A percentile compares a stretch with the other conserved stretches of the same genome.
Conservation (phyloP, 2,888 invertebrate species). For the Drosophila buzzatii region DNA sequence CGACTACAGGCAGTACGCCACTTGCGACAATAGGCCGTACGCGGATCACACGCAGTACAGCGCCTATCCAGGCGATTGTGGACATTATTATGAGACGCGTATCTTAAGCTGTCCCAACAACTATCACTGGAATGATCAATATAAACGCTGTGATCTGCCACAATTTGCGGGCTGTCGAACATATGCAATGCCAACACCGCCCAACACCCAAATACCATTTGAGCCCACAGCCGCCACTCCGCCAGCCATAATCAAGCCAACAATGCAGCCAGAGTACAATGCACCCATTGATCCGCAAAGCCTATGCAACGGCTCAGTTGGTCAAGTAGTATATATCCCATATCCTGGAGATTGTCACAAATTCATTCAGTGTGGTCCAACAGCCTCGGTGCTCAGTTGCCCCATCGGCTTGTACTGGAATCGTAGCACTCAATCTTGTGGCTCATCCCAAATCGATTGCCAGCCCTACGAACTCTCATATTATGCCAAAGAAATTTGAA, state of each 20-base stretch:
- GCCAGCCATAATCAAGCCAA: conserved; percentile 15
- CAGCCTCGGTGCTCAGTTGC: conserved; percentile 61
- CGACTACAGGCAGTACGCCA: conserved; percentile 68
- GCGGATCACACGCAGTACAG: conserved; percentile 39
- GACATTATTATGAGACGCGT: conserved; percentile 71
- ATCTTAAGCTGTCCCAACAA: conserved; percentile 56
- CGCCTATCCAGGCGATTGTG: conserved; percentile 69
- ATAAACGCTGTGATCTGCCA: conserved; percentile 71
- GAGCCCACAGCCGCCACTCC: conserved; percentile 48
- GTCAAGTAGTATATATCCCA: conserved; percentile 44
- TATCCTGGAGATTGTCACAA: conserved; percentile 79
- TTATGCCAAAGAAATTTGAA: background rate
- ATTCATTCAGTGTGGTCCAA: conserved; percentile 78
- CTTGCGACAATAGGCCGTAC: conserved; percentile 40
- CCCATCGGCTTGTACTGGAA: conserved; percentile 70
- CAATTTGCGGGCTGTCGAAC: conserved; percentile 57
- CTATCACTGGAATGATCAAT: conserved; percentile 66
- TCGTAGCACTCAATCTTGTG: conserved; percentile 53
- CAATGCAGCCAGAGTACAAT: background rate
- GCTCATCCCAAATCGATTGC: conserved; percentile 29
- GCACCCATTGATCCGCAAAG: conserved; percentile 23
- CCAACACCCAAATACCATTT: background rate
- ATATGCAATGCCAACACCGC: background rate
- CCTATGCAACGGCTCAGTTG: conserved; percentile 28
- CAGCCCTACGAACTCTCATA: background rate